Percentiles rank a stretch among this genome's conserved stretches.
phyloP scores from a whole-genome alignment of 2,888 invertebrate genomes.

The Netelia melanura region DNA sequence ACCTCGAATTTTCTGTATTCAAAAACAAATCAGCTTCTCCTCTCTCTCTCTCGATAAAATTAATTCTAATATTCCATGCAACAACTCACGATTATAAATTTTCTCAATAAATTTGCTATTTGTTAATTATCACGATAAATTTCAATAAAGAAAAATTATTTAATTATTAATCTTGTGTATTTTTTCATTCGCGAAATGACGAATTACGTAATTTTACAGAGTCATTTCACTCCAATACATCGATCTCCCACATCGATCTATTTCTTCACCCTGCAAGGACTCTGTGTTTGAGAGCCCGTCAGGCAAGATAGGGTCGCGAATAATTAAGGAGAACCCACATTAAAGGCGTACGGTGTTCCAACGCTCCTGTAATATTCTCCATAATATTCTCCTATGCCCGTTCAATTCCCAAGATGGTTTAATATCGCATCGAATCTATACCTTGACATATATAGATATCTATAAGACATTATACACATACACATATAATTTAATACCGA shows the following conservation, averaged over 20 bases:
- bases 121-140: neutral
- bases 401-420: conserved; percentile 8
- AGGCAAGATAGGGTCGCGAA: neutral
- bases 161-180: neutral
- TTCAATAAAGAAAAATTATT: neutral
- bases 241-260: neutral
- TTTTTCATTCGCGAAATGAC: neutral
- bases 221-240: neutral
- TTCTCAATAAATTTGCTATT: neutral
- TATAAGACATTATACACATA: neutral
- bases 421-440: conserved; percentile 1
- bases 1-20: neutral
- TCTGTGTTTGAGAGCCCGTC: neutral
- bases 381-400: neutral
- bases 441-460: neutral
- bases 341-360: neutral
- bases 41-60: too few relatives aligned
- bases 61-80: neutral
- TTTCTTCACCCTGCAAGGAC: neutral
- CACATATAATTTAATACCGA: too few relatives aligned
- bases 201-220: neutral
- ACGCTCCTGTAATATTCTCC: neutral
- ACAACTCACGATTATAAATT: neutral
- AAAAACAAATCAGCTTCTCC: neutral
- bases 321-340: neutral